Conservation (phyloP, 2,797 vertebrate species). For the Hemibagrus guttatus region DNA sequence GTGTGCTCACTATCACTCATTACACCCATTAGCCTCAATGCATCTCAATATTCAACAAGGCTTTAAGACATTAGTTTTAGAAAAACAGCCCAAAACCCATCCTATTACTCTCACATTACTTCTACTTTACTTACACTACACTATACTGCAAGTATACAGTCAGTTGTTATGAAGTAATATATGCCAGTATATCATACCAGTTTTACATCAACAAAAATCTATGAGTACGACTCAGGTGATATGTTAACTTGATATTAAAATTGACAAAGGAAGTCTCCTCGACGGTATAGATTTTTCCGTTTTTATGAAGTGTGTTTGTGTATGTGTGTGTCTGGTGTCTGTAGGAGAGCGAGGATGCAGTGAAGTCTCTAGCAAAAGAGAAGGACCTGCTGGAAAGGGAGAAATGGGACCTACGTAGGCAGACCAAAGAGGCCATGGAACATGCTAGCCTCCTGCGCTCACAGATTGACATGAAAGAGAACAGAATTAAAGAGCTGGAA, state of each 20-base stretch:
- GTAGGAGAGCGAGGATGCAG: constrained; percentile 94
- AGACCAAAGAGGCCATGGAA: constrained; percentile 94
- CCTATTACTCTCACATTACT: not conserved
- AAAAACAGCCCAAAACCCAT: not conserved
- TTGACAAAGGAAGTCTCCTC: not conserved
- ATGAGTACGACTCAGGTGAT: not conserved
- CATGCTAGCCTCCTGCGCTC: constrained; percentile 86
- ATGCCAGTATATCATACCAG: not conserved
- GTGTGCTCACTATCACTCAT: constrained; percentile 18
- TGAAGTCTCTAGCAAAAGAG: constrained; percentile 92
- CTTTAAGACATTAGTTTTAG: not conserved
- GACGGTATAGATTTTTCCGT: not conserved
- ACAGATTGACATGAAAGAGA: constrained; percentile 96
- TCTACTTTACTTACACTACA: not conserved
- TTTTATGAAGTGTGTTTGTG: not conserved
- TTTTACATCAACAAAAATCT: not conserved
- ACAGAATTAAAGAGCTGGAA: constrained; percentile 97
- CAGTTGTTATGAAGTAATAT: not conserved
- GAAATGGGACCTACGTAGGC: constrained; percentile 94
- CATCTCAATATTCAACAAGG: not conserved
- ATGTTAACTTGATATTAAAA: not conserved
- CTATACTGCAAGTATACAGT: not conserved
- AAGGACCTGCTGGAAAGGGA: constrained; percentile 94
- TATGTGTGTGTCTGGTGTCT: not conserved
- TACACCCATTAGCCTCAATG: not conserved